These are phyloP conservation scores for Morelia viridis DNA, from an alignment of 2,797 vertebrate genomes.

Conservation along the genomic window DNA sequence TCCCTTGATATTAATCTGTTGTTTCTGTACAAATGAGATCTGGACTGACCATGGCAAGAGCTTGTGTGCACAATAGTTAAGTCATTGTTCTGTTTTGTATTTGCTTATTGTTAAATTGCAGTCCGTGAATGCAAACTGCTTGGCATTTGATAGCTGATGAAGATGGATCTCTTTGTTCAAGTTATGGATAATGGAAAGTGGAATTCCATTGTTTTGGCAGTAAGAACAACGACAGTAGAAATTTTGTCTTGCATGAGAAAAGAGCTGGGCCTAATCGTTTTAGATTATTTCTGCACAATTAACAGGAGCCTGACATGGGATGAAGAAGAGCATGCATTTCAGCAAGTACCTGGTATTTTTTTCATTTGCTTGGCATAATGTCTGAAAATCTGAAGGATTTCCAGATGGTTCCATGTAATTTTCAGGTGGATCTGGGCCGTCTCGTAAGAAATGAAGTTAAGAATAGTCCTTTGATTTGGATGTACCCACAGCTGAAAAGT, in stretches of 20 bases:
- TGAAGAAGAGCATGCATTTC: background rate
- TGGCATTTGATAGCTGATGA: background rate
- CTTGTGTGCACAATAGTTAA: background rate
- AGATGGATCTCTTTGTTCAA: background rate
- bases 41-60: constrained; percentile 22
- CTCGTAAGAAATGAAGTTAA: background rate
- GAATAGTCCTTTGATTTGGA: background rate
- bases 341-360: background rate
- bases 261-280: background rate
- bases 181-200: background rate
- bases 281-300: too few relatives aligned
- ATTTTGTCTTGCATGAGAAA: background rate
- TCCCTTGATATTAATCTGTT: constrained; percentile 52
- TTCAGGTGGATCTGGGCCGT: background rate
- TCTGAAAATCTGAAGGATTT: background rate
- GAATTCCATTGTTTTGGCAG: background rate
- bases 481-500: background rate
- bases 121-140: background rate
- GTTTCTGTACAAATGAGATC: constrained; percentile 36
- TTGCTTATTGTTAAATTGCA: constrained; percentile 19
- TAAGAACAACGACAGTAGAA: background rate
- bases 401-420: too few relatives aligned
- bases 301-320: background rate
- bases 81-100: background rate
- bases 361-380: background rate